Conservation (phyloP, 1,140 invertebrate genomes). For the Neodiprion lecontei region DNA sequence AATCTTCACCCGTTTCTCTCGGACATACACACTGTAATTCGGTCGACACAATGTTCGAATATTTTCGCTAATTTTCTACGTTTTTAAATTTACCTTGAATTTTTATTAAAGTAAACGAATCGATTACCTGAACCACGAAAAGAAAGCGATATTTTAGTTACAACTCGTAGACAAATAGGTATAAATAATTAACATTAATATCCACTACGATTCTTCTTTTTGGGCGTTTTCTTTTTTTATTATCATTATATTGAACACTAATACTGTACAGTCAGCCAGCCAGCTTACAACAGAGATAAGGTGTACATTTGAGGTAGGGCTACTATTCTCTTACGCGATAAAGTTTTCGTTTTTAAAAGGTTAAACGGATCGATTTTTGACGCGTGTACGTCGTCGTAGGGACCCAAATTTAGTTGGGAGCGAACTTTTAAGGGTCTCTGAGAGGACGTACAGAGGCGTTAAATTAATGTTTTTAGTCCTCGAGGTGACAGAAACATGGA, state of each 20-base stretch:
- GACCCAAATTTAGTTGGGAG: constrained; percentile 43
- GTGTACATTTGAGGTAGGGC: constrained; percentile 42
- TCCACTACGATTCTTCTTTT: background rate
- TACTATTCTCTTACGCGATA: constrained; percentile 25
- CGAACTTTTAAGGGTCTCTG: constrained; percentile 38
- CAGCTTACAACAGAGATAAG: constrained; percentile 39
- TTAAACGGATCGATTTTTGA: background rate
- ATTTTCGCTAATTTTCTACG: no score
- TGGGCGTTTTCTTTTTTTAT: constrained; percentile 27
- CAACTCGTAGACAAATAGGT: background rate
- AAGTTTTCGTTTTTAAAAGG: background rate
- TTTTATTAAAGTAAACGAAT: no score
- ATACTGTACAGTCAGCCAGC: constrained; percentile 55
- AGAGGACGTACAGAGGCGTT: constrained; percentile 42
- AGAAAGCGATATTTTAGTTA: background rate
- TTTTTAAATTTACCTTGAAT: no score
- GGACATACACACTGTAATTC: no score
- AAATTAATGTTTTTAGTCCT: constrained; percentile 38
- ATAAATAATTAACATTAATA: no score
- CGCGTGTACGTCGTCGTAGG: constrained; percentile 44
- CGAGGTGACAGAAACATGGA: constrained; percentile 54
- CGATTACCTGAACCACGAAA: background rate
- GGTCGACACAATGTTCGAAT: no score
- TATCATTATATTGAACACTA: constrained; percentile 50
- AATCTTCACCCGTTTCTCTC: no score